A percentile compares a stretch with the other conserved stretches of the same genome.
These are phyloP conservation scores for Clytia hemisphaerica DNA, from an alignment of 30 jellyfish, hydroid and myxozoan species.

Conservation along the genomic window DNA sequence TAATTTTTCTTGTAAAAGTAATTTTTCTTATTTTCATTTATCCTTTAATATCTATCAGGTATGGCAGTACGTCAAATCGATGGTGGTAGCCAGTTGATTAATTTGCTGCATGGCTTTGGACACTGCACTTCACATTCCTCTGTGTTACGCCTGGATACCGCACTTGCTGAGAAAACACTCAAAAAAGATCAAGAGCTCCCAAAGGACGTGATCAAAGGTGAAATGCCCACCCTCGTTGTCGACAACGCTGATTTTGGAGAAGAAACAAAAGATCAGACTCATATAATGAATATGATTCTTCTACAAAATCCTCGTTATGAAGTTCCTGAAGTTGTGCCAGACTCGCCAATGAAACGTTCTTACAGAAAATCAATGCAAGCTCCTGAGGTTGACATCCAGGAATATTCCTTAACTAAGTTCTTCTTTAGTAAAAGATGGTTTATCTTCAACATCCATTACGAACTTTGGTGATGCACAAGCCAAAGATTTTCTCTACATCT, in stretches of 20 bases:
- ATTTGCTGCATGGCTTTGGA: conserved; percentile 31
- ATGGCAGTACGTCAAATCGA: conserved; percentile 42
- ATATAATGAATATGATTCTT: conserved; percentile 41
- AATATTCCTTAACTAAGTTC: no score
- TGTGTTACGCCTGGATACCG: conserved; percentile 22
- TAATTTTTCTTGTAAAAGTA: no score
- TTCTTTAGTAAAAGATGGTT: no score
- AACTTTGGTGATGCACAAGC: no score
- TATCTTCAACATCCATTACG: no score
- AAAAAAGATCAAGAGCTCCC: neutral
- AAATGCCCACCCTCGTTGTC: conserved; percentile 24
- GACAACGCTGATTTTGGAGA: conserved; percentile 45
- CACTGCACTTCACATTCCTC: conserved; percentile 21
- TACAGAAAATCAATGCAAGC: conserved; percentile 3
- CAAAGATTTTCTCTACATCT: conserved; percentile 1
- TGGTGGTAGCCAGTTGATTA: conserved; percentile 12
- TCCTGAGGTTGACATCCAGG: neutral
- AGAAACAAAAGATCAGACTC: conserved; percentile 51
- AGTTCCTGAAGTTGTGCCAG: neutral
- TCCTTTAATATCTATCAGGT: no score
- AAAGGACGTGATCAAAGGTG: neutral
- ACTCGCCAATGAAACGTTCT: neutral
- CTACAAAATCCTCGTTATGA: conserved; percentile 22
- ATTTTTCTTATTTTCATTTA: no score
- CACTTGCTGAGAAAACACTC: conserved; percentile 8